Conservation (phyloP, 2,888 invertebrate genomes). For the Trichopria drosophilae region DNA sequence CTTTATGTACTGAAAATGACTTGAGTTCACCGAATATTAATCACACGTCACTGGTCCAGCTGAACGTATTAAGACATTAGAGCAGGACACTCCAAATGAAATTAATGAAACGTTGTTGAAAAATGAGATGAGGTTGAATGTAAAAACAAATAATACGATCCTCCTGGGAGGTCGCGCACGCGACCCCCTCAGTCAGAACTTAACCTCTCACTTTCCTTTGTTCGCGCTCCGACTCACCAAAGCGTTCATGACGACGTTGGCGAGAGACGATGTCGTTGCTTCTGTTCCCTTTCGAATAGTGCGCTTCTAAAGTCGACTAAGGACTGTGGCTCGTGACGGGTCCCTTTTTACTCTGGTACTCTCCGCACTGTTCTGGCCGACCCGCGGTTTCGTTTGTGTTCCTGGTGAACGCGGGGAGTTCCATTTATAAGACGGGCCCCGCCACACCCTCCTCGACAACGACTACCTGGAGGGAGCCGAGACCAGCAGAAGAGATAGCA, state of each 20-base stretch:
- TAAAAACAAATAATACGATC: not conserved
- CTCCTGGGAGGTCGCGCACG: constrained; percentile 12
- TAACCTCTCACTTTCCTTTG: constrained; percentile 55
- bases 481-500: constrained; percentile 27
- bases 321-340: constrained; percentile 13
- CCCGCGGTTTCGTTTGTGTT: constrained; percentile 49
- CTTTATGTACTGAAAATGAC: too few relatives aligned
- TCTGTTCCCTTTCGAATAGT: constrained; percentile 1
- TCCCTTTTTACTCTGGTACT: constrained; percentile 2
- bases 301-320: too few relatives aligned
- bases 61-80: too few relatives aligned
- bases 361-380: constrained; percentile 31
- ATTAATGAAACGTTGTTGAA: too few relatives aligned
- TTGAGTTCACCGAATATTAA: too few relatives aligned
- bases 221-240: constrained; percentile 53
- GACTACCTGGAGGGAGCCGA: constrained; percentile 29
- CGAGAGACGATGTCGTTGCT: constrained; percentile 11
- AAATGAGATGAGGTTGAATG: not conserved
- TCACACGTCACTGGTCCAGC: too few relatives aligned
- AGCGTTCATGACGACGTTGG: constrained; percentile 45
- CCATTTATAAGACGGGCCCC: constrained; percentile 54
- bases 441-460: constrained; percentile 39
- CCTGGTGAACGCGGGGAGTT: constrained; percentile 53
- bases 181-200: constrained; percentile 30
- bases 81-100: too few relatives aligned